Base-by-base conservation (phyloP, 2,888 invertebrate genomes). In the Pheosia tremula region DNA sequence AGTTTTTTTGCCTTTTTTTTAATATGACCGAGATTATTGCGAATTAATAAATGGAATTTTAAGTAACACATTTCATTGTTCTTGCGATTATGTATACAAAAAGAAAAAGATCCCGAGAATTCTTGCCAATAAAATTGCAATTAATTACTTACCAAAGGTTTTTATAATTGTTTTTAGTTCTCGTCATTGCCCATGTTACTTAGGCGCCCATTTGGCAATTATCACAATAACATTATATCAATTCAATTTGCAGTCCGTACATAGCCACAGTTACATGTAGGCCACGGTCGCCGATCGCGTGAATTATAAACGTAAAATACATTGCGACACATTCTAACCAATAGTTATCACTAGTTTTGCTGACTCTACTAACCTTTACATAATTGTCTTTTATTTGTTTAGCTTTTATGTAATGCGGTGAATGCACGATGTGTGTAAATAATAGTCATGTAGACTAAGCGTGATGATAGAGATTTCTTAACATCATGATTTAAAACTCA, bases 281-380 rank as follows among this genome's bases (percentile, higher is more conserved):
- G 82, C 70, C 81, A 82, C 58, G 82, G 82, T 66, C 78, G 59
- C 59, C n/a, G 49, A 58, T 36, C 64, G 74, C 74, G 77, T 75
- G 74, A 80, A 78, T 72, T 78, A 77, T 68, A 72, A 68, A 76
- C 71, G 72, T 72, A 75, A 77, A 73, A 79, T 73, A 71, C 72
- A 78, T 79, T 80, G 75, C 75, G 68, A 72, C 69, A 78, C 57
- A 59, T 70, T 64, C 60, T 61, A 63, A n/a, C 38, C 43, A 45
- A 45, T 45, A 56, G 6, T 69, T 75, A 65, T 64, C 63, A 55
- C 59, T 55, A 50, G 41, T 71, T 58, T 55, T 67, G 67, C 49
- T 68, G 68, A 65, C 66, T 56, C 58, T 64, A 63, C 63, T 39
- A 39, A 39, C n/a, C 24, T 50, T 24, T 50, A 50, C 24, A 50